A percentile compares a stretch with the other conserved stretches of the same genome.
Conservation (phyloP, 2,113 vertebrate genomes). For the Urocolius indicus region DNA sequence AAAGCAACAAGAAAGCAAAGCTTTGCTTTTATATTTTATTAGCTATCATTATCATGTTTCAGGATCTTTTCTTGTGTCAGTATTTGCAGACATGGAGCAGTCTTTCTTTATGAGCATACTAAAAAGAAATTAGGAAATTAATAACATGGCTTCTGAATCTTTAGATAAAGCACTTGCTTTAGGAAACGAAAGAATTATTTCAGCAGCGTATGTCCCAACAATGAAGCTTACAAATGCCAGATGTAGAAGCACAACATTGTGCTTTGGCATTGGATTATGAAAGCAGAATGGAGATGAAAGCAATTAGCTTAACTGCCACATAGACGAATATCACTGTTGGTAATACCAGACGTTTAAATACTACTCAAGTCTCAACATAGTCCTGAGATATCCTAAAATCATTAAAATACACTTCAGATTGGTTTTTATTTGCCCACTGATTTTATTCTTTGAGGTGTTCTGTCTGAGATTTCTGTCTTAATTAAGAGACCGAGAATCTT, state of each 20-base stretch:
- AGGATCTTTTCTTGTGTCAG: background rate
- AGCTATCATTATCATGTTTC: constrained; percentile 27
- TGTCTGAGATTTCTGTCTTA: background rate
- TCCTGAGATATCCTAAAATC: background rate
- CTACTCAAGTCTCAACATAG: background rate
- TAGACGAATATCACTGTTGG: background rate
- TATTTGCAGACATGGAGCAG: constrained; percentile 1
- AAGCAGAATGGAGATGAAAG: background rate
- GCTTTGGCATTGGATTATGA: background rate
- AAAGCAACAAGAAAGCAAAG: constrained; percentile 51
- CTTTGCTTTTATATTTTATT: constrained; percentile 54
- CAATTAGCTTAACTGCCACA: background rate
- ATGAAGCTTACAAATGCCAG: background rate
- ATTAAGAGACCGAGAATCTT: background rate
- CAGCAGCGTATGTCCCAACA: background rate
- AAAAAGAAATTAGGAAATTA: constrained; percentile 33
- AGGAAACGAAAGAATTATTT: constrained; percentile 7
- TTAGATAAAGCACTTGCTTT: constrained; percentile 6
- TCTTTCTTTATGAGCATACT: background rate
- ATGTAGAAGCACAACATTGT: background rate
- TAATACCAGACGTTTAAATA: background rate
- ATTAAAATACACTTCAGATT: background rate
- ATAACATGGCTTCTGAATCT: background rate
- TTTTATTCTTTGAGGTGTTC: background rate
- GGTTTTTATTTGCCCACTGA: background rate